Base-by-base conservation (phyloP, 2,797 vertebrate species). In the Sphenopsis melanotis region DNA sequence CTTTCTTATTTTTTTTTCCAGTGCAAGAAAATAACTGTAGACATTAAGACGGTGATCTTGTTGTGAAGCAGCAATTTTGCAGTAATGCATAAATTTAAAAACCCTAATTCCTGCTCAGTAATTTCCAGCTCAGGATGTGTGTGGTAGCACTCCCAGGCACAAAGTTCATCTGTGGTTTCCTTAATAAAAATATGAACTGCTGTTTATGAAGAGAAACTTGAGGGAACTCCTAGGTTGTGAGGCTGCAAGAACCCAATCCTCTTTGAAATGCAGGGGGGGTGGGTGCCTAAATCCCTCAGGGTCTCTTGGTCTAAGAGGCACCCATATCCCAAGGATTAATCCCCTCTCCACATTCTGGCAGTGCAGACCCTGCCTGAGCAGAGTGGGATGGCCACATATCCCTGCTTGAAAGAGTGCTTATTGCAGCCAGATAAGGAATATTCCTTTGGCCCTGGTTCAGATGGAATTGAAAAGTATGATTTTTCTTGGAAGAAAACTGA, bases 401-500 rank as follows among this genome's bases (percentile, higher is more conserved):
- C 29, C 27, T 80, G 36, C 69, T 88, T 93, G 81, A 97, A 97
- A 94, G 55, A 96, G 46, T 0, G 0, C 19, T 96, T 95, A 59
- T 77, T 97, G 61, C 52, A 95, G 94, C 89, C 91, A 97, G 97
- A 97, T 98, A 98, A 97, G 90, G 96, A 98, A 94, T 96, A 97
- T 96, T 97, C 93, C 83, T 83, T 93, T 97, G 97, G 96, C 97
- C 92, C 23, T 41, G 69, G 44, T 92, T 97, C 96, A 97, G 91
- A 95, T 68, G 89, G 78, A 95, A 96, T 95, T 94, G 63, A 93
- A 97, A 97, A 97, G 85, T 90, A 92, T 93, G 89, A 94, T 97
- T 97, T 96, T 98, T 97, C 93, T 97, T 98, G 96, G 97, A 97
- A 96, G 93, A 76, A 96, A 97, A 94, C 89, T 71, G 92, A 97